Evolutionary conservation across 2,113 vertebrate genomes (phyloP), one percentile per base, ranked within the genome.

Genomic region (Hippocampus comes): DNA sequence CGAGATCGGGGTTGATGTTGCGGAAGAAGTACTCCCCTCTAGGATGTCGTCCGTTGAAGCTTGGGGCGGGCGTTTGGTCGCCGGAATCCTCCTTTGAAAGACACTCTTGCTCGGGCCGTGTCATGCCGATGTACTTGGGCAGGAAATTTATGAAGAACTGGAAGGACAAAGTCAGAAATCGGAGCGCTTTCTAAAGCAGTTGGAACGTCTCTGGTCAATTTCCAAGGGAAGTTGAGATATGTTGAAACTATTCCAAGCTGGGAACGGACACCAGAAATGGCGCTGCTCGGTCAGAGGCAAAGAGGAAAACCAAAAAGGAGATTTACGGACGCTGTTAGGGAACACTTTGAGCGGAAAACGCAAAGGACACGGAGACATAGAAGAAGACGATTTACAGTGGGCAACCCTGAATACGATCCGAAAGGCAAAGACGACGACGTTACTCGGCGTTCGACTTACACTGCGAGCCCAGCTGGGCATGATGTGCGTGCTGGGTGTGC

Each of bases 391-490:
- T 17, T 49, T 18, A 14, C 48, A 17, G 48, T 18, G 48, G 48
- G 4, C 49, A 20, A 18, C 15, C 5, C 18, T 7, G 18, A 20
- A 21, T 51, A 20, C 6, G 18, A 7, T 51, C 15, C 12, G 4
- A 48, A 48, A 61, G 23, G 59, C 23, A 61, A 61, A 34, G 9
- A 63, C 0, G 5, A 38, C 7, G 27, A 25, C 5, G 42, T 12
- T 11, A 43, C 9, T 43, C 10, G 14, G 61, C 61, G 10, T 23
- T 23, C 10, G 42, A 61, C 86, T 84, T 80, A 96, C 95, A 93
- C 89, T 92, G 63, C 92, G 89, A 55, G 96, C 94, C 94, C 95
- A 96, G 81, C 86, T 43, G 38, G 95, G 95, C 95, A 97, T 97
- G 70, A 93, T 90, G 68, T 97, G 95, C 0, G 95, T 96, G 79